Evolutionary conservation across 2,113 vertebrate species (phyloP).

Genomic region (Scomber colias): DNA sequence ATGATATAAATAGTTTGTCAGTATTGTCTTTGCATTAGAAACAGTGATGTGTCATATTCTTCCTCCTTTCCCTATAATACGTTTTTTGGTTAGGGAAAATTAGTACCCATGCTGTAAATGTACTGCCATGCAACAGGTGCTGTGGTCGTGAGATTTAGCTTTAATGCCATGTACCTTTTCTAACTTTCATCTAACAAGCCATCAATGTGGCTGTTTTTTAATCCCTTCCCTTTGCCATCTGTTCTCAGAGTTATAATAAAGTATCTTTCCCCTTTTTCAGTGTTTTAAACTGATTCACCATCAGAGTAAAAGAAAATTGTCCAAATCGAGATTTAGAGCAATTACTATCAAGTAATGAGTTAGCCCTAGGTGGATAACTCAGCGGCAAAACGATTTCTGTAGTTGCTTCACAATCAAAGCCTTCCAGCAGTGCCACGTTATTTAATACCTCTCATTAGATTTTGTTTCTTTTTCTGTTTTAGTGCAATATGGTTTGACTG

Average conservation of each 20-base stretch:
- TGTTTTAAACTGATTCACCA: not conserved
- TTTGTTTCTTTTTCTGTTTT: slow-evolving; percentile 16
- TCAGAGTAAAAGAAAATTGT: slow-evolving; percentile 13
- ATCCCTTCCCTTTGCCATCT: not conserved
- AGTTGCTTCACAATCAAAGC: slow-evolving; percentile 15
- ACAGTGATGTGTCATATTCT: not conserved
- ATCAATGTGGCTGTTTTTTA: not conserved
- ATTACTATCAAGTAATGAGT: not conserved
- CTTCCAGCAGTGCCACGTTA: slow-evolving; percentile 22
- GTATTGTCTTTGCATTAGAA: not conserved
- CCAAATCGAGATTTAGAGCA: slow-evolving; percentile 10
- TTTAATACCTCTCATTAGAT: slow-evolving; percentile 27
- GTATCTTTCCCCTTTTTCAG: not conserved
- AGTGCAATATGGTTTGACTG: not conserved
- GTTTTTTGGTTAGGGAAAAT: not conserved
- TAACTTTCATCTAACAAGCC: not conserved
- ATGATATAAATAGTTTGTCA: not conserved
- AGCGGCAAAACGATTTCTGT: slow-evolving; percentile 11
- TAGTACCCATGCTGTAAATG: too few species aligned
- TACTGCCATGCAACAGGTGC: not conserved
- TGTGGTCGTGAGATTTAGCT: not conserved
- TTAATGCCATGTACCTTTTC: not conserved
- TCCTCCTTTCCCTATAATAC: not conserved
- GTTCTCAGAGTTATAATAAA: not conserved
- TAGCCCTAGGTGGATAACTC: slow-evolving; percentile 18